Conservation (phyloP, 2,797 vertebrate genomes). For the Falco peregrinus region DNA sequence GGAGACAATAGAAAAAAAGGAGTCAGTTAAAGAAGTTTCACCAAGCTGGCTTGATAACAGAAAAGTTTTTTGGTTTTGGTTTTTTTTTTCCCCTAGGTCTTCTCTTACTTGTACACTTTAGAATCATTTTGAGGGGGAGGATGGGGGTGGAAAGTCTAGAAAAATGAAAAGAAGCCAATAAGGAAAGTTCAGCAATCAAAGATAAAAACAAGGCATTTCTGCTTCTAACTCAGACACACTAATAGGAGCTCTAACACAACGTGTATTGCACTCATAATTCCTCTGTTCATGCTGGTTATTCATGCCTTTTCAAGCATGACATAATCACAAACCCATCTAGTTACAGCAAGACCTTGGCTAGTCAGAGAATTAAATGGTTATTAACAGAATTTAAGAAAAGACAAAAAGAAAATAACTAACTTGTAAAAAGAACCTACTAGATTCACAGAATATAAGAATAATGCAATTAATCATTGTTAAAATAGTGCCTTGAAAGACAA, state of each 20-base stretch:
- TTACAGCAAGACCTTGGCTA: neutral
- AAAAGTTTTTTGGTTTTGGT: neutral
- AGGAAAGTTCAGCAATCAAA: neutral
- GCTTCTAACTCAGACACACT: neutral
- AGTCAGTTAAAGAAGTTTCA: neutral
- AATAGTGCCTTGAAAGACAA: neutral
- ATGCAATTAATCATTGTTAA: neutral
- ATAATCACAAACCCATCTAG: neutral
- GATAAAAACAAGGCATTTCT: neutral
- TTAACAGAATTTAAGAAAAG: neutral
- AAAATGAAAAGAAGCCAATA: neutral
- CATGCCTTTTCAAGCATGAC: neutral
- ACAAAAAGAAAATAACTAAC: neutral
- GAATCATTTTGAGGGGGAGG: neutral
- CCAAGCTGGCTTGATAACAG: neutral
- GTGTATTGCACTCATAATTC: neutral
- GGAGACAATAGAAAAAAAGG: neutral
- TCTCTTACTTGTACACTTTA: neutral
- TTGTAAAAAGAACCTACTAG: neutral
- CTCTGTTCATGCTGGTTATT: constrained; percentile 1
- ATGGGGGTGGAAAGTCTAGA: neutral
- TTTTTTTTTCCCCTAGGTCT: neutral
- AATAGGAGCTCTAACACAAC: neutral
- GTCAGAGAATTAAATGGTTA: neutral
- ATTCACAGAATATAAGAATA: neutral